phyloP scores from a whole-genome alignment of 2,888 invertebrate species.

The Colostygia pectinataria region DNA sequence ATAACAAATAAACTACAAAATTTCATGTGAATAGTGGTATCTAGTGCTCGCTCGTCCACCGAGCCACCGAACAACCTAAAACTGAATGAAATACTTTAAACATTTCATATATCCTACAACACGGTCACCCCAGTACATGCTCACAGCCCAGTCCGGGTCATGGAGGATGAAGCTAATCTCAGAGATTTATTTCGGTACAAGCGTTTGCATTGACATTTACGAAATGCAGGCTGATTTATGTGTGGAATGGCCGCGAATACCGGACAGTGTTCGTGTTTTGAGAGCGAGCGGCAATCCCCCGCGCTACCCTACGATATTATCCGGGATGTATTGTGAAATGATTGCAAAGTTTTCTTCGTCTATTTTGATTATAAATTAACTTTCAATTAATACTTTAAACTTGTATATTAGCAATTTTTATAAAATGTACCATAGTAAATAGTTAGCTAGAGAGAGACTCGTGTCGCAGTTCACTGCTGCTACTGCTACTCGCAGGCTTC shows the following conservation, averaged over 20 bases:
- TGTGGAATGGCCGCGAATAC: constrained; percentile 8
- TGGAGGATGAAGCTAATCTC: constrained; percentile 28
- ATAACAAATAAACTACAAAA: too few species aligned
- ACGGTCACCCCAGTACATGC: constrained; percentile 10
- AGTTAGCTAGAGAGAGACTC: too few species aligned
- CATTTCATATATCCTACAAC: background rate
- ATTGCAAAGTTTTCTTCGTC: background rate
- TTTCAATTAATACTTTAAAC: too few species aligned
- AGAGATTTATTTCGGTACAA: constrained; percentile 33
- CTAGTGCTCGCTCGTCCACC: too few species aligned
- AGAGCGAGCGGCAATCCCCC: background rate
- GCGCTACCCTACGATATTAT: constrained; percentile 1
- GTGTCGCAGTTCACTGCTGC: too few species aligned
- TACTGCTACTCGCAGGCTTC: too few species aligned
- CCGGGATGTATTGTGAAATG: background rate
- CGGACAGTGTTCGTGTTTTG: background rate
- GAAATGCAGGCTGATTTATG: constrained; percentile 33
- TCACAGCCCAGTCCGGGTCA: constrained; percentile 8
- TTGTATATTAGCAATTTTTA: too few species aligned
- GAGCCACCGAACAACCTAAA: too few species aligned
- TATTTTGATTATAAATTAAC: too few species aligned
- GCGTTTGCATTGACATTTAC: constrained; percentile 29
- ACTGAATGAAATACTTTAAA: background rate
- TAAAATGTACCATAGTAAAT: too few species aligned
- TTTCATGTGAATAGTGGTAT: too few species aligned